Evolutionary conservation across 2,797 vertebrate genomes (phyloP).

Genomic region (Sorex maritimensis): DNA sequence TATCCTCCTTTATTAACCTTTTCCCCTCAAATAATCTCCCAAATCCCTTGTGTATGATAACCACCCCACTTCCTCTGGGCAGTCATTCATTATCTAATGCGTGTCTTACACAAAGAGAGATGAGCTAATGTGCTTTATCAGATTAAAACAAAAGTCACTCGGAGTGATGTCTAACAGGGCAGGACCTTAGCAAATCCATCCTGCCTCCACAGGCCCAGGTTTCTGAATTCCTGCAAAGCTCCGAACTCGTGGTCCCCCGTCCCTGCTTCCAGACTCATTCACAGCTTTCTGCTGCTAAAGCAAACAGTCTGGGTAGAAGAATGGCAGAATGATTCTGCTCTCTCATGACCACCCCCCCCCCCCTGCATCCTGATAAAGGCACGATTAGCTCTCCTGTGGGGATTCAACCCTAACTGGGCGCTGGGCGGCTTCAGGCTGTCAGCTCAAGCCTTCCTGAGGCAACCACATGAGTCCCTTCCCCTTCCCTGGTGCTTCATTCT

Average conservation of each 20-base stretch:
- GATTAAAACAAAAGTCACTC: conserved; percentile 83
- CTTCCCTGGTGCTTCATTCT: conserved; percentile 62
- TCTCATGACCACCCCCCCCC: conserved; percentile 80
- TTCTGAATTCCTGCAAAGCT: conserved; percentile 92
- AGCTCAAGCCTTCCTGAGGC: conserved; percentile 85
- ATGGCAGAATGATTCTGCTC: conserved; percentile 90
- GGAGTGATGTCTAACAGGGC: conserved; percentile 87
- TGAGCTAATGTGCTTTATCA: conserved; percentile 88
- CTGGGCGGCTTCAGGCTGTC: conserved; percentile 89
- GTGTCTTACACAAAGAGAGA: conserved; percentile 85
- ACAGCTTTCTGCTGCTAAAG: conserved; percentile 91
- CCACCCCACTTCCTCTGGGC: conserved; percentile 83
- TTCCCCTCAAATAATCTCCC: conserved; percentile 79
- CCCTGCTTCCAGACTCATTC: conserved; percentile 88
- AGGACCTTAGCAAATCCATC: conserved; percentile 92
- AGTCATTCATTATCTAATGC: conserved; percentile 84
- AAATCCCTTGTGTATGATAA: conserved; percentile 80
- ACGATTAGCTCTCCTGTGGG: conserved; percentile 91
- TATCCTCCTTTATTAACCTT: conserved; percentile 79
- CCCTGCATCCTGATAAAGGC: conserved; percentile 90
- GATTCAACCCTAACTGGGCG: conserved; percentile 87
- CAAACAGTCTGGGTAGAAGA: conserved; percentile 93
- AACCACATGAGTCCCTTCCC: conserved; percentile 73
- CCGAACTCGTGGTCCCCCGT: conserved; percentile 86
- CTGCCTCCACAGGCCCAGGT: conserved; percentile 88